Evolutionary conservation across 1,140 invertebrate species (phyloP).

Genomic region (Oryzaephilus surinamensis): DNA sequence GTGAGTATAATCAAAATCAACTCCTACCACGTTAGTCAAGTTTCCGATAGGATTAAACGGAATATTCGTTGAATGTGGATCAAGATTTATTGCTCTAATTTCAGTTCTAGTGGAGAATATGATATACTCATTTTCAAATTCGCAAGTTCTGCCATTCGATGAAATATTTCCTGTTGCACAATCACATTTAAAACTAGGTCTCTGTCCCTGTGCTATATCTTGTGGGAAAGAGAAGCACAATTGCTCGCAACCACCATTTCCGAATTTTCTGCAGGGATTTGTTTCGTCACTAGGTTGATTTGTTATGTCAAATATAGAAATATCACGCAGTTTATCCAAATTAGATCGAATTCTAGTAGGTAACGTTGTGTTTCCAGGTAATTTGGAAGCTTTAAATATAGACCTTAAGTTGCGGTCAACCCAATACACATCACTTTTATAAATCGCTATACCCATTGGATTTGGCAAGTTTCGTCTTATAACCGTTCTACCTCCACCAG

Average conservation of each 20-base stretch:
- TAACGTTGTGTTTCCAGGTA: conserved; percentile 55
- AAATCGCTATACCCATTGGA: conserved; percentile 87
- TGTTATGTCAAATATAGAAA: conserved; percentile 78
- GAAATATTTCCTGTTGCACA: conserved; percentile 78
- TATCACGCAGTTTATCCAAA: conserved; percentile 72
- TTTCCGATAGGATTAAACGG: conserved; percentile 83
- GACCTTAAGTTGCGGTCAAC: conserved; percentile 87
- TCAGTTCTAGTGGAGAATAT: conserved; percentile 88
- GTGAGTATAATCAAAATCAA: conserved; percentile 91
- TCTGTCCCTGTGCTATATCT: conserved; percentile 30
- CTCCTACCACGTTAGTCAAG: conserved; percentile 89
- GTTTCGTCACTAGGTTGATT: conserved; percentile 73
- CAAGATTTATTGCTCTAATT: conserved; percentile 74
- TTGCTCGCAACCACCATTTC: conserved; percentile 82
- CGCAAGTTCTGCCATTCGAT: conserved; percentile 55
- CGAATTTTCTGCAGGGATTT: conserved; percentile 64
- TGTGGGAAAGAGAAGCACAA: conserved; percentile 88
- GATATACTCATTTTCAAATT: conserved; percentile 74
- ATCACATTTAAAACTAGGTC: conserved; percentile 55
- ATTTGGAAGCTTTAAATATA: conserved; percentile 76
- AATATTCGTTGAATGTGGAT: conserved; percentile 65
- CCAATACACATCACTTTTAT: conserved; percentile 83
- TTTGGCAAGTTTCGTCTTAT: conserved; percentile 85
- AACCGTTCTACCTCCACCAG: conserved; percentile 66
- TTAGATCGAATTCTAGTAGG: conserved; percentile 68